phyloP scores from a whole-genome alignment of 2,113 vertebrate genomes.

The Eonycteris spelaea region DNA sequence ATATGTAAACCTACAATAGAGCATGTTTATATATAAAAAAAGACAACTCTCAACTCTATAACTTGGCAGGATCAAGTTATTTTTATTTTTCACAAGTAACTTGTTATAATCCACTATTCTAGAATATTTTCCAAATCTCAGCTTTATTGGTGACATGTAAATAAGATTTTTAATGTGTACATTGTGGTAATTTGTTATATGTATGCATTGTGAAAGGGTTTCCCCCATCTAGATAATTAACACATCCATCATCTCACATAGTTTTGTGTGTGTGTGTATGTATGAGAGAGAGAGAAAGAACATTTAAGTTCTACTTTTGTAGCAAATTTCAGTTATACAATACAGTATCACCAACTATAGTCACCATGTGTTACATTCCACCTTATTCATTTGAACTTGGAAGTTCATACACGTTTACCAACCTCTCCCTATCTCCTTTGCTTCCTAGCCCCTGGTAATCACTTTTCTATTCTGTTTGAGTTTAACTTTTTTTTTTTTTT shows the following conservation, averaged over 20 bases:
- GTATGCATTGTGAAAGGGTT: neutral
- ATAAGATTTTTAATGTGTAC: neutral
- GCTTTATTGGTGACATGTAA: neutral
- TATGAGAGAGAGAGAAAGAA: neutral
- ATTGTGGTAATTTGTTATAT: neutral
- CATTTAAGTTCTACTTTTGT: neutral
- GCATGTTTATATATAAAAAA: neutral
- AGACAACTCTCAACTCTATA: neutral
- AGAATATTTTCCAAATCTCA: neutral
- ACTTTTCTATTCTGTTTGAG: neutral
- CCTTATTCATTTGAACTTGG: neutral
- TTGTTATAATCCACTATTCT: neutral
- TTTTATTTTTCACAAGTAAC: neutral
- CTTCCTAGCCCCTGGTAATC: neutral
- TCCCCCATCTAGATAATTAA: neutral
- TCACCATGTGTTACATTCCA: neutral
- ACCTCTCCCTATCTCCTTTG: neutral
- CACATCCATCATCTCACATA: neutral
- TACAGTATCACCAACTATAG: neutral
- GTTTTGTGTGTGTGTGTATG: neutral
- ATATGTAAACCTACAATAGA: neutral
- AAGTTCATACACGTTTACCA: neutral
- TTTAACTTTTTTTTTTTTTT: neutral
- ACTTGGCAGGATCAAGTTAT: neutral
- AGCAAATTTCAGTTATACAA: neutral